These are phyloP conservation scores for Pardalotus punctatus DNA, from an alignment of 2,113 vertebrate genomes.

Conservation along the genomic window DNA sequence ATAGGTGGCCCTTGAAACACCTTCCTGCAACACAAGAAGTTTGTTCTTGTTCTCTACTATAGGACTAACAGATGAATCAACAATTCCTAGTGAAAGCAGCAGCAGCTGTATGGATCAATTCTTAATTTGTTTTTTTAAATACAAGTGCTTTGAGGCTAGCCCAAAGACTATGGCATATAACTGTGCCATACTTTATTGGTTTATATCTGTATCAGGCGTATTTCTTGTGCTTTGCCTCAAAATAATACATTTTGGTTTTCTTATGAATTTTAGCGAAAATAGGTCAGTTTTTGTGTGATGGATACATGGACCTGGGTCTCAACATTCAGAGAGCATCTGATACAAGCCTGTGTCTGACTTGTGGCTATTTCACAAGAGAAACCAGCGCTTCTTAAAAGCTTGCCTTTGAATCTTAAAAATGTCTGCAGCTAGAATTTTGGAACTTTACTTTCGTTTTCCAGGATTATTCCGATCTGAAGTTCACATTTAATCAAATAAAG, in stretches of 20 bases:
- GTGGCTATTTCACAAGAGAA: not conserved
- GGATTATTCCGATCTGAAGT: not conserved
- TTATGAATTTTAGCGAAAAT: not conserved
- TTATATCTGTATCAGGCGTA: not conserved
- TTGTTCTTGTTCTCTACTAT: not conserved
- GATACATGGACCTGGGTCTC: not conserved
- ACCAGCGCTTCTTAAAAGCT: not conserved
- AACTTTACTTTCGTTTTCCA: not conserved
- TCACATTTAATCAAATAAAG: not conserved
- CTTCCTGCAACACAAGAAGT: not conserved
- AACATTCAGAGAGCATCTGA: accelerated
- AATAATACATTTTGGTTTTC: not conserved
- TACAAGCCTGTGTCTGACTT: not conserved
- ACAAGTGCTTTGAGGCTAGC: not conserved
- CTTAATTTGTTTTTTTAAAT: not conserved
- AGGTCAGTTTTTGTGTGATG: not conserved
- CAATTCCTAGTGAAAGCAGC: not conserved
- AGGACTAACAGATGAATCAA: not conserved
- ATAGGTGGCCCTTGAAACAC: not conserved
- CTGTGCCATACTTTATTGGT: not conserved
- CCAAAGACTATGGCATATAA: not conserved
- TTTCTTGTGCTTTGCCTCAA: not conserved
- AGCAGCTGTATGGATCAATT: not conserved
- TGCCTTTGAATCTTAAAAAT: not conserved
- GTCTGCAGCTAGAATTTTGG: not conserved